These are phyloP conservation scores for Tylochromis polylepis DNA, from an alignment of 2,113 vertebrate genomes.

Conservation along the genomic window DNA sequence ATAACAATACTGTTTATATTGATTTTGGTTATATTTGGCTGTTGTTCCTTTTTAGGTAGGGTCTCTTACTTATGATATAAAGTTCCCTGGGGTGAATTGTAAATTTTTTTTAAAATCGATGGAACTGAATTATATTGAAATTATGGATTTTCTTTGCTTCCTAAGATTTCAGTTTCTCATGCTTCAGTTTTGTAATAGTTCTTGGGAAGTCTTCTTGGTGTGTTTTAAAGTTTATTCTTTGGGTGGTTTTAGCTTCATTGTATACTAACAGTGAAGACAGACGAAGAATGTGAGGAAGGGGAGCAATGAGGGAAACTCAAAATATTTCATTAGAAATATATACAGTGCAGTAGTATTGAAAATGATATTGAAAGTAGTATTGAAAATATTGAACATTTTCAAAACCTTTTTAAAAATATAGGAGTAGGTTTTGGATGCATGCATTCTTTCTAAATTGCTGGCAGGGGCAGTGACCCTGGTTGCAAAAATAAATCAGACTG, in stretches of 20 bases:
- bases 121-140: no score
- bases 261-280: not conserved
- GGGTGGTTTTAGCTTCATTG: not conserved
- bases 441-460: not conserved
- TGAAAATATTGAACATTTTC: not conserved
- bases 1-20: no score
- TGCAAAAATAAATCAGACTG: not conserved
- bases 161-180: no score
- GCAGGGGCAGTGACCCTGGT: not conserved
- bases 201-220: no score
- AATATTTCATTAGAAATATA: not conserved
- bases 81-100: not conserved
- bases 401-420: rapidly evolving
- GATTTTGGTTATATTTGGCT: not conserved
- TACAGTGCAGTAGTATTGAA: not conserved
- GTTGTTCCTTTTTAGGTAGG: no score
- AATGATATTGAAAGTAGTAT: not conserved
- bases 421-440: not conserved
- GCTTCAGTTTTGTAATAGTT: no score
- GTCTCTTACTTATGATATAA: no score
- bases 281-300: not conserved
- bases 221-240: no score
- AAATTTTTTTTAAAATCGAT: rapidly evolving
- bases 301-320: not conserved
- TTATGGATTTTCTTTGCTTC: no score